phyloP scores from a whole-genome alignment of 1,140 invertebrate genomes.

The Megathymus violae region DNA sequence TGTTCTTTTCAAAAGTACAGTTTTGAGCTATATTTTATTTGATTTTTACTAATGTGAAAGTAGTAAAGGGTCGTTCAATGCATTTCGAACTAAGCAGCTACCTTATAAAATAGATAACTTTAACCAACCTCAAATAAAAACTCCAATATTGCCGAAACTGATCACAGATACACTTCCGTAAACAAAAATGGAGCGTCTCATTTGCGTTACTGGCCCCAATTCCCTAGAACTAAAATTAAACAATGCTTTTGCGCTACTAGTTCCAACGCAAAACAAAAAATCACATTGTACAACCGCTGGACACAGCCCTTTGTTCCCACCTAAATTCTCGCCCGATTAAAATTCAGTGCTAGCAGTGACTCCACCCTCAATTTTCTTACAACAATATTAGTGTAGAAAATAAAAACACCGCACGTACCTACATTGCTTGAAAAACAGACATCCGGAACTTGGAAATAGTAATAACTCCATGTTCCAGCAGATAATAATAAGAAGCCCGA shows the following conservation, averaged over 20 bases:
- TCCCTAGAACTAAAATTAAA: too few species aligned
- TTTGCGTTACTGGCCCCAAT: background rate
- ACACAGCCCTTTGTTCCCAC: conserved; percentile 55
- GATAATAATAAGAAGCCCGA: conserved; percentile 1
- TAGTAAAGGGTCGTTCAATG: too few species aligned
- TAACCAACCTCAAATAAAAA: too few species aligned
- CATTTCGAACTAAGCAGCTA: too few species aligned
- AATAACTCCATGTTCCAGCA: conserved; percentile 18
- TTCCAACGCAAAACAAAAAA: conserved; percentile 13
- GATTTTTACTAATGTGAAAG: too few species aligned
- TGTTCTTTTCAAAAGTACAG: too few species aligned
- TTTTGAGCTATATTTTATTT: too few species aligned
- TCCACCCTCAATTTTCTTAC: conserved; percentile 69
- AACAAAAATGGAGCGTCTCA: too few species aligned
- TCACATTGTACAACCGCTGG: conserved; percentile 71
- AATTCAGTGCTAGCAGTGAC: conserved; percentile 65
- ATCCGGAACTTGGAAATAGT: conserved; percentile 54
- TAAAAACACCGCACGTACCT: conserved; percentile 78
- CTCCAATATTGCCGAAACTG: too few species aligned
- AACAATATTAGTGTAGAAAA: conserved; percentile 71
- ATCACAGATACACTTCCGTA: too few species aligned
- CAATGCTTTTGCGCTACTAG: background rate
- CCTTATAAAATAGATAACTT: too few species aligned
- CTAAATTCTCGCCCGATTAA: conserved; percentile 63
- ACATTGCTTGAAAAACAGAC: conserved; percentile 66